A percentile compares a stretch with the other conserved stretches of the same genome.
These are phyloP conservation scores for Brachionichthys hirsutus DNA, from an alignment of 2,113 vertebrate genomes.

Conservation along the genomic window DNA sequence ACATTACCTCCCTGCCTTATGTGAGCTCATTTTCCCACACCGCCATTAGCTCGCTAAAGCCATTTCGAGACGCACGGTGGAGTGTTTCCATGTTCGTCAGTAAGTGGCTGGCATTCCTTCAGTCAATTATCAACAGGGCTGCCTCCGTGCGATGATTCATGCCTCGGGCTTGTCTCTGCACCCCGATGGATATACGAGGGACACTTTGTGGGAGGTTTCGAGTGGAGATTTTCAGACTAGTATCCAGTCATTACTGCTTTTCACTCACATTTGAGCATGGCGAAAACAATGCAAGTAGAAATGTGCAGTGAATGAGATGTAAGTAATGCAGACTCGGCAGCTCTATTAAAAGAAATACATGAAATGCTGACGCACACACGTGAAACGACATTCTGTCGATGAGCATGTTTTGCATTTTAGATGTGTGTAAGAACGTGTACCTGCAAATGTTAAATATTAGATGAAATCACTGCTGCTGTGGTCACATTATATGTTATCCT, in stretches of 20 bases:
- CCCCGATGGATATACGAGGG: constrained; percentile 39
- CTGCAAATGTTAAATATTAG: no score
- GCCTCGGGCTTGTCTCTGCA: constrained; percentile 39
- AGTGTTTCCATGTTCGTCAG: constrained; percentile 70
- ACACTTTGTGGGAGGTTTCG: constrained; percentile 42
- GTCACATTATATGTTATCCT: no score
- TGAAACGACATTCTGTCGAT: no score
- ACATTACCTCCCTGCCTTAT: constrained; percentile 69
- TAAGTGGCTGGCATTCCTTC: constrained; percentile 67
- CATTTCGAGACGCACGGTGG: constrained; percentile 72
- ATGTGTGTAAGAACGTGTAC: no score
- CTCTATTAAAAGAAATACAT: no score
- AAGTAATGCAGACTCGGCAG: no score
- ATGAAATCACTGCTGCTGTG: no score
- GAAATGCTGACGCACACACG: no score
- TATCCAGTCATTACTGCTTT: constrained; percentile 23
- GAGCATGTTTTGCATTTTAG: no score
- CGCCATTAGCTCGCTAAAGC: constrained; percentile 65
- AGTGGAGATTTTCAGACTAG: constrained; percentile 20
- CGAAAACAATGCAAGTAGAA: neutral
- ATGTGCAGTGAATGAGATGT: no score
- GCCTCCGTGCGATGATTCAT: constrained; percentile 61
- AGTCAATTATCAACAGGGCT: constrained; percentile 70
- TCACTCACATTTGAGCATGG: constrained; percentile 10
- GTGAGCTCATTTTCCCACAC: constrained; percentile 61